Percentiles rank a stretch among this genome's conserved stretches.
Conservation (phyloP, 2,888 invertebrate genomes). For the Drosophila lutescens region DNA sequence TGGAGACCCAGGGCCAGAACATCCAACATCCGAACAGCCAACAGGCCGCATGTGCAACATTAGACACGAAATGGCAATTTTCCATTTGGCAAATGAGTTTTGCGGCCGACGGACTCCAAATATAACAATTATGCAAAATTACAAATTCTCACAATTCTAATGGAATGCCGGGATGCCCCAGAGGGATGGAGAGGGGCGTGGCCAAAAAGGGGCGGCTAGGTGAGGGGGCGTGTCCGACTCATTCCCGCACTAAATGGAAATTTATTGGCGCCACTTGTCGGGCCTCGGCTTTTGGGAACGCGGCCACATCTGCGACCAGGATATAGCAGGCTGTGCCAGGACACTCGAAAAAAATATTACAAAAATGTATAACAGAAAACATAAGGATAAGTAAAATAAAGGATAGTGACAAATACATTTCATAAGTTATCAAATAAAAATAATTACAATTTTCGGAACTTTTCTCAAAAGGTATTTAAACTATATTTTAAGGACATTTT, state of each 20-base stretch:
- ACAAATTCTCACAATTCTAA: conserved; percentile 82
- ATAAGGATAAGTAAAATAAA: not conserved
- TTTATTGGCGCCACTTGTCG: conserved; percentile 73
- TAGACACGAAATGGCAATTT: conserved; percentile 82
- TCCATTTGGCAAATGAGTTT: conserved; percentile 83
- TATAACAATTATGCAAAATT: conserved; percentile 82
- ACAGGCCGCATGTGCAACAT: conserved; percentile 78
- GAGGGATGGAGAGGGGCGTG: not conserved
- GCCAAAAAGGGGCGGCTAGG: not conserved
- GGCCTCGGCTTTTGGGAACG: conserved; percentile 51
- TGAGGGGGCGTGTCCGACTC: conserved; percentile 7
- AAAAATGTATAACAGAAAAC: not conserved
- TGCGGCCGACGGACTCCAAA: conserved; percentile 80
- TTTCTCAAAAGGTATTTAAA: no score
- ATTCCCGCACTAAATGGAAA: conserved; percentile 70
- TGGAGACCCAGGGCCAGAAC: not conserved
- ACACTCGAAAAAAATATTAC: not conserved
- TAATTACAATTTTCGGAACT: no score
- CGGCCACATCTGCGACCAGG: conserved; percentile 58
- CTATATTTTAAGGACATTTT: no score
- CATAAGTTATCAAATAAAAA: no score
- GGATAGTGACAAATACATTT: no score
- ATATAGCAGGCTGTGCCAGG: conserved; percentile 7
- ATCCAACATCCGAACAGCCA: not conserved
- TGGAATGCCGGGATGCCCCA: conserved; percentile 63